A percentile compares a stretch with the other conserved stretches of the same genome.
These are phyloP conservation scores for Carassius gibelio DNA, from an alignment of 2,113 vertebrate genomes.

Conservation along the genomic window DNA sequence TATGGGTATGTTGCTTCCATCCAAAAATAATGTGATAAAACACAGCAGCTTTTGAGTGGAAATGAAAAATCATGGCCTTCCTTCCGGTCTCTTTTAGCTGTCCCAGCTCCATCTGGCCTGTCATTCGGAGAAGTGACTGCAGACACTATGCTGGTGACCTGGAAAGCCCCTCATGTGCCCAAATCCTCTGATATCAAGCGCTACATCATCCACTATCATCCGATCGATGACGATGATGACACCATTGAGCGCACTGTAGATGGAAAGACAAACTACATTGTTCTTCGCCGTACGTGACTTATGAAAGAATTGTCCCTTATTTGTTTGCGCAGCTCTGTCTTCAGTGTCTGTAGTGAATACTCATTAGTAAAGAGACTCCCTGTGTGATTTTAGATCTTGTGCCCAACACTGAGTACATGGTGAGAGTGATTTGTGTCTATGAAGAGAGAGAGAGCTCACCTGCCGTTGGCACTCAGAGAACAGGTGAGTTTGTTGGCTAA, in stretches of 20 bases:
- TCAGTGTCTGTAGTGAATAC: not conserved
- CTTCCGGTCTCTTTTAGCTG: slow-evolving; percentile 73
- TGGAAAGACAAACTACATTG: slow-evolving; percentile 75
- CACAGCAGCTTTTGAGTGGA: not conserved
- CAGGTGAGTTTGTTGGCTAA: slow-evolving; percentile 73
- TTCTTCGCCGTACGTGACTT: slow-evolving; percentile 82
- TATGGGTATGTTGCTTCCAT: not conserved
- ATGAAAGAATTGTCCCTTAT: not conserved
- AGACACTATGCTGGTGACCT: slow-evolving; percentile 85
- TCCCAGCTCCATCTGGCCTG: slow-evolving; percentile 88
- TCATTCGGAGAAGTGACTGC: slow-evolving; percentile 83
- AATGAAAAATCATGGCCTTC: not conserved
- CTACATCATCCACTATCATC: slow-evolving; percentile 87
- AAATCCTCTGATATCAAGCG: slow-evolving; percentile 78
- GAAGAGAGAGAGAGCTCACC: slow-evolving; percentile 87
- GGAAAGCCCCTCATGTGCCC: slow-evolving; percentile 82
- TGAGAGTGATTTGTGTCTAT: slow-evolving; percentile 89
- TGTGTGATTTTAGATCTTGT: slow-evolving; percentile 79
- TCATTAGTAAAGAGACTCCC: not conserved
- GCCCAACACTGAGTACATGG: slow-evolving; percentile 89
- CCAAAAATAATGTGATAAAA: too few relatives aligned
- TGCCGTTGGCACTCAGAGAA: slow-evolving; percentile 82
- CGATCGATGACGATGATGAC: slow-evolving; percentile 88
- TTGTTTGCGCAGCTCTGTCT: not conserved
- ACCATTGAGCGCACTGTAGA: slow-evolving; percentile 81